Base-by-base conservation (phyloP, 2,113 vertebrate species). In the Bothrops jararaca region DNA sequence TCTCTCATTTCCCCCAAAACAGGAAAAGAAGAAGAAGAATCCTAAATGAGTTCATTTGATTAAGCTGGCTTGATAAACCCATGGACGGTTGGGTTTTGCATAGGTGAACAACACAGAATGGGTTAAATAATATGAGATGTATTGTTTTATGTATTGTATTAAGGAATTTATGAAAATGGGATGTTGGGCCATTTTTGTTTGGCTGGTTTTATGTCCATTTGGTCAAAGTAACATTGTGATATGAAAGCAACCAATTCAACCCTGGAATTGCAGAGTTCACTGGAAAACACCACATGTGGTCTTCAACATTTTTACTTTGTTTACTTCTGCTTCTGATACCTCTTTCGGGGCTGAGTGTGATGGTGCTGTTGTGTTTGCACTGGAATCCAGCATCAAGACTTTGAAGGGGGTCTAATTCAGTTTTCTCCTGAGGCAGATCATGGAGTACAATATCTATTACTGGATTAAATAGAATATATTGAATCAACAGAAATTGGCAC, bases 161-260 rank as follows among this genome's bases (percentile, higher is more conserved):
- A 94, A n/a, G 92, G 90, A 93, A 94, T 95, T 91, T 95, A 94
- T 88, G 94, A 93, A 48, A 90, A 94, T 88, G 92, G 94, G 50
- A 95, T 94, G 92, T n/a, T 24, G 39, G 58, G 29, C 9, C 24
- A 20, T 58, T 24, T 74, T n/a, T 86, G 3, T 57, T 94, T 92
- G 93, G 92, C 56, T 94, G 93, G 54, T 42, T 58, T 12, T 89
- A 42, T 45, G 34, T 58, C 45, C 9, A 2, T 60, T 5, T 6
- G 29, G 94, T 74, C 9, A 13, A 94, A 95, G 93, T 95, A 88
- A 88, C 89, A 94, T 95, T 96, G 95, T 96, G 96, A 96, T 97
- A 95, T 96, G 96, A 96, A 95, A 94, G 87, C 74, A 90, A 95
- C 95, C 95, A 92, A 96, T 95, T 85, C 86, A 45, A 92, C 0